Evolutionary conservation across 2,113 vertebrate species (phyloP).

Genomic region (Trachemys scripta): DNA sequence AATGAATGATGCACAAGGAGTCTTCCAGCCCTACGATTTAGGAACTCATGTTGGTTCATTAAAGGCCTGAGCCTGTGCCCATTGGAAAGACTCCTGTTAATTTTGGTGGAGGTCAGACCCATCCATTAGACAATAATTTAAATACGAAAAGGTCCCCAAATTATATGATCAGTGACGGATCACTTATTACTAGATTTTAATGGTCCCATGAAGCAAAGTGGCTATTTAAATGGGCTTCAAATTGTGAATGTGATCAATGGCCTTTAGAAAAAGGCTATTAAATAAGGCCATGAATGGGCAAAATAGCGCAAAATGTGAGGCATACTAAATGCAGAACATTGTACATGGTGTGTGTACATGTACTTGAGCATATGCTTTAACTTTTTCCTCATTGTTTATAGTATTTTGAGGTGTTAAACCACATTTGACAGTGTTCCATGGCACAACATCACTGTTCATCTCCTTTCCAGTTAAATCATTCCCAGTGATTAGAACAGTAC

Average conservation of each 20-base stretch:
- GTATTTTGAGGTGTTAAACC: background rate
- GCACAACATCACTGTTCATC: background rate
- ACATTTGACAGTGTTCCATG: slow-evolving; percentile 8
- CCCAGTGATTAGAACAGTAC: background rate
- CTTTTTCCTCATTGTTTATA: background rate
- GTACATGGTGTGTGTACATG: background rate
- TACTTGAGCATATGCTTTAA: background rate
- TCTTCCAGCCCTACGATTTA: background rate
- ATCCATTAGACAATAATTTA: slow-evolving; percentile 26
- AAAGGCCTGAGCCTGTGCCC: background rate
- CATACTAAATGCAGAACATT: background rate
- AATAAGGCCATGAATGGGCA: background rate
- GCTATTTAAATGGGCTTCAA: background rate
- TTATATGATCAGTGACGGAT: background rate
- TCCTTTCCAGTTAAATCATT: background rate
- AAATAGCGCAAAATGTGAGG: background rate
- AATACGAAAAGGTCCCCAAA: slow-evolving; percentile 36
- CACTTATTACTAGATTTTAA: slow-evolving; percentile 29
- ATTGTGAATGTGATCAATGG: background rate
- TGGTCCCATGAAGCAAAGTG: background rate
- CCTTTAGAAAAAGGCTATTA: background rate
- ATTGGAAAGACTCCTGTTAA: background rate
- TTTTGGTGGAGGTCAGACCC: slow-evolving; percentile 30
- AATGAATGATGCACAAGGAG: slow-evolving; percentile 7
- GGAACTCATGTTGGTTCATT: slow-evolving; percentile 41